A percentile compares a stretch with the other conserved stretches of the same genome.
phyloP scores from a whole-genome alignment of 2,797 vertebrate species.

The Phyllotis vaccarum region DNA sequence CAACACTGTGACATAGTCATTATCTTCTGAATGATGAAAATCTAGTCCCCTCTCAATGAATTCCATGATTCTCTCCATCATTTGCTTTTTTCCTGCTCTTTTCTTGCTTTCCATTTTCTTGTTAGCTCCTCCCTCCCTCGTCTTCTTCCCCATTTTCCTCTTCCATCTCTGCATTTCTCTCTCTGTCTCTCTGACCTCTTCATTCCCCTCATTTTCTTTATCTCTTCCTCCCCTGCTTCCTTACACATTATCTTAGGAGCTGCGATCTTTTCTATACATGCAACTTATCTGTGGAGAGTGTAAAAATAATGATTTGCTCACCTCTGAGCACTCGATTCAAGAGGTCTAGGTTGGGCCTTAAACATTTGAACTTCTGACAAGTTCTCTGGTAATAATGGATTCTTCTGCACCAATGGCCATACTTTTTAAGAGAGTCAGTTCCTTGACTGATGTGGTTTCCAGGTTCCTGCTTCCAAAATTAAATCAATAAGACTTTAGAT shows the following conservation, averaged over 20 bases:
- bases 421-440: neutral
- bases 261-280: neutral
- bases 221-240: neutral
- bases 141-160: neutral
- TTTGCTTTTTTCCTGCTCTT: neutral
- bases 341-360: neutral
- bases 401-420: neutral
- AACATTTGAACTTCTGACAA: neutral
- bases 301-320: neutral
- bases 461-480: constrained; percentile 22
- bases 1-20: neutral
- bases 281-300: neutral
- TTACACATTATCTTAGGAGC: neutral
- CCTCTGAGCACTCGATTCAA: neutral
- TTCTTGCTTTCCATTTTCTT: neutral
- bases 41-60: neutral
- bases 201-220: neutral
- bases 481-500: constrained; percentile 38
- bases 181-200: neutral
- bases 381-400: neutral
- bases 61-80: neutral
- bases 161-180: neutral
- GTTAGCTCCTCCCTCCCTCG: neutral
- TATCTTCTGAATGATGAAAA: neutral
- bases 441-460: neutral